These are phyloP conservation scores for Falco berigora DNA, from an alignment of 2,797 vertebrate species.

Conservation along the genomic window DNA sequence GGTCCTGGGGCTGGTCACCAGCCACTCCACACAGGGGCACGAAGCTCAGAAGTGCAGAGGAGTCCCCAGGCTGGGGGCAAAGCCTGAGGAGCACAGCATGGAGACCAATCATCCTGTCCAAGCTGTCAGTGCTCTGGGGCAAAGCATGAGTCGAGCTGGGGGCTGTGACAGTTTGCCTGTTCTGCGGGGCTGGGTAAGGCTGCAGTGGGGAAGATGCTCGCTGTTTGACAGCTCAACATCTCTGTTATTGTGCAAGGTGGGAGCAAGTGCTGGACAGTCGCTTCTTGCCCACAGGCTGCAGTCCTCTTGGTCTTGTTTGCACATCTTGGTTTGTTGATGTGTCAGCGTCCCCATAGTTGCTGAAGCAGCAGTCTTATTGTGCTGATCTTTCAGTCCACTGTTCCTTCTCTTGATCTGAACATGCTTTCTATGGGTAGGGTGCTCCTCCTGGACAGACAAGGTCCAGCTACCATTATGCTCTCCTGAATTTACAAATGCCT, in stretches of 20 bases:
- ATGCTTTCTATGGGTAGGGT: too few relatives aligned
- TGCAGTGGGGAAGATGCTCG: rapidly evolving
- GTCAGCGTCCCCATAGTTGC: neutral
- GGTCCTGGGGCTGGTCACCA: rapidly evolving
- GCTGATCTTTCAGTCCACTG: neutral
- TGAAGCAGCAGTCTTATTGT: neutral
- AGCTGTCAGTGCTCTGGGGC: rapidly evolving
- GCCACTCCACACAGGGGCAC: rapidly evolving
- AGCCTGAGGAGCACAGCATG: neutral
- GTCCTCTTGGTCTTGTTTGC: neutral
- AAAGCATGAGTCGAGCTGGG: neutral
- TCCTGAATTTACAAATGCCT: neutral
- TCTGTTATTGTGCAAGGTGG: neutral
- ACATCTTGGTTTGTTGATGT: neutral
- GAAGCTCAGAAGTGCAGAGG: neutral
- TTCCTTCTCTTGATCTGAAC: neutral
- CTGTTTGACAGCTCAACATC: neutral
- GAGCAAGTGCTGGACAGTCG: neutral
- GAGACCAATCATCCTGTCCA: neutral
- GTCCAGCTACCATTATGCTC: neutral
- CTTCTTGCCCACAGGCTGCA: neutral
- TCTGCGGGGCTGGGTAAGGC: neutral
- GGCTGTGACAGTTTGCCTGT: neutral
- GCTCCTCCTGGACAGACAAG: neutral
- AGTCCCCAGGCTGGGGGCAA: rapidly evolving